phyloP scores from a whole-genome alignment of 1,140 invertebrate genomes.

The Fragariocoptes setiger region DNA sequence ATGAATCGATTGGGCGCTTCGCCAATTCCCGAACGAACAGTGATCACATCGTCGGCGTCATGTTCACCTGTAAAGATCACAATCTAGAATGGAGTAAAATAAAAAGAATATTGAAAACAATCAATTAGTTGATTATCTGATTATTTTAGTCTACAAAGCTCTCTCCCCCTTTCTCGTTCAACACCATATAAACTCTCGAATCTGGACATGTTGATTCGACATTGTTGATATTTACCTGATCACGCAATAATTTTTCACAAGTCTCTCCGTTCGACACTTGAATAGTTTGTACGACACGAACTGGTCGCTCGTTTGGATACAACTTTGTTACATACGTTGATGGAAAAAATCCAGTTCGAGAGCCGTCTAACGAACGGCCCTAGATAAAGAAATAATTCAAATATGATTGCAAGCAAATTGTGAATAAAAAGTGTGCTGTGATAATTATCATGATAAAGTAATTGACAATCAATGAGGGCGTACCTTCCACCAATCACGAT shows the following conservation, averaged over 20 bases:
- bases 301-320: constrained; percentile 50
- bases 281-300: constrained; percentile 41
- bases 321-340: constrained; percentile 70
- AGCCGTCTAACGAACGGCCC: too few relatives aligned
- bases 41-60: neutral
- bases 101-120: neutral
- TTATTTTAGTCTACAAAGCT: neutral
- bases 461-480: too few relatives aligned
- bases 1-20: neutral
- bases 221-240: constrained; percentile 27
- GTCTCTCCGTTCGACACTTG: constrained; percentile 28
- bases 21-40: neutral
- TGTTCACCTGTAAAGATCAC: neutral
- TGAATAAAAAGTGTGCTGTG: too few relatives aligned
- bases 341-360: constrained; percentile 75
- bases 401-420: too few relatives aligned
- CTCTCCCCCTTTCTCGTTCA: neutral
- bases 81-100: neutral
- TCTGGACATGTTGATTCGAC: too few relatives aligned
- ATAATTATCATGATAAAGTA: too few relatives aligned
- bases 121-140: too few relatives aligned
- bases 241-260: constrained; percentile 25
- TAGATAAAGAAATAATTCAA: too few relatives aligned
- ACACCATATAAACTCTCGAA: neutral
- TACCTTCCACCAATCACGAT: constrained; percentile 2